phyloP scores from a whole-genome alignment of 1,140 invertebrate genomes.

The Heliconius eleuchia region DNA sequence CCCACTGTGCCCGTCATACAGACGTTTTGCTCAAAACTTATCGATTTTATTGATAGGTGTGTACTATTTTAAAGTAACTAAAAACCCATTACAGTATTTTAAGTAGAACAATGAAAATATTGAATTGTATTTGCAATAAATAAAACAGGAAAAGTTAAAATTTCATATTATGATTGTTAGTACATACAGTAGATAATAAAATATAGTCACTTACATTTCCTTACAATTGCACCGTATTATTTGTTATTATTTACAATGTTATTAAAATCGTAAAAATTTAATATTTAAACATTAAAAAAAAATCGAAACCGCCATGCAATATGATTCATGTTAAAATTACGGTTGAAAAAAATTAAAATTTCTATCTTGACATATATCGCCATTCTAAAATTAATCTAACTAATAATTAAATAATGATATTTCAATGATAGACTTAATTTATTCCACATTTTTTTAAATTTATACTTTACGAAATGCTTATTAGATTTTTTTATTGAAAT shows the following conservation, averaged over 20 bases:
- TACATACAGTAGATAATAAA: not conserved
- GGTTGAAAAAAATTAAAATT: not conserved
- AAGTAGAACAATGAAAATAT: too few relatives aligned
- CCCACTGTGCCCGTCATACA: conserved; percentile 90
- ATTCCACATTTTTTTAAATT: not conserved
- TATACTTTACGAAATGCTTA: not conserved
- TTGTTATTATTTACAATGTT: too few relatives aligned
- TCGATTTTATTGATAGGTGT: conserved; percentile 85
- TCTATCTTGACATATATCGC: too few relatives aligned
- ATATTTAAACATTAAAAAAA: not conserved
- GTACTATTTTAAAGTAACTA: not conserved
- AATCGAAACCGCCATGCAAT: not conserved
- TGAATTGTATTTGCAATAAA: too few relatives aligned
- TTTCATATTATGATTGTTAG: not conserved
- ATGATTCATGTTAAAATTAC: not conserved
- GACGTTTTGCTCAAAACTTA: conserved; percentile 87
- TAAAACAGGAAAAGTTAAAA: too few relatives aligned
- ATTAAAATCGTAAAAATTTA: too few relatives aligned
- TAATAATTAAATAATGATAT: not conserved
- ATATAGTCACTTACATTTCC: not conserved
- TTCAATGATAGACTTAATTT: too few relatives aligned
- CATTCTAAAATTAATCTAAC: not conserved
- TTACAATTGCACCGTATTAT: too few relatives aligned
- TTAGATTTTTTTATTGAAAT: not conserved
- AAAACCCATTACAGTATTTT: not conserved